These are phyloP conservation scores for Pycnomerus fuliginosus DNA, from an alignment of 2,888 invertebrate genomes.

Conservation along the genomic window DNA sequence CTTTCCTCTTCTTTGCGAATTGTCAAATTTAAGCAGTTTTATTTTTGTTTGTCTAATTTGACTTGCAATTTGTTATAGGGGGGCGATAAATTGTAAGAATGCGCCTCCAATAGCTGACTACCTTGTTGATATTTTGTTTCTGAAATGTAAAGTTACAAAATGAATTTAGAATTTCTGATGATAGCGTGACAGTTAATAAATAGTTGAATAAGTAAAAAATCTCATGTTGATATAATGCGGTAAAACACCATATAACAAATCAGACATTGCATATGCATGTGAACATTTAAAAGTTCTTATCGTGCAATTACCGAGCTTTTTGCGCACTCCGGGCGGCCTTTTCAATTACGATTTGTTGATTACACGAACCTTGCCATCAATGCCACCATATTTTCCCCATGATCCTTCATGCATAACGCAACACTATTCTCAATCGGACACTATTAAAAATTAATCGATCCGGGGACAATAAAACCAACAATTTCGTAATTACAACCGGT, in stretches of 20 bases:
- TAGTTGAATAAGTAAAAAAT: too few relatives aligned
- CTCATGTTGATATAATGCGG: too few relatives aligned
- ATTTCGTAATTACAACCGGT: slow-evolving; percentile 9
- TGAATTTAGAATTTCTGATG: too few relatives aligned
- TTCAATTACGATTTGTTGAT: slow-evolving; percentile 17
- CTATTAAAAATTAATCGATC: slow-evolving; percentile 14
- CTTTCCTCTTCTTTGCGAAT: too few relatives aligned
- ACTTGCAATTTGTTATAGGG: too few relatives aligned
- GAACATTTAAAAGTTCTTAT: slow-evolving; percentile 8
- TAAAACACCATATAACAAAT: slow-evolving; percentile 9
- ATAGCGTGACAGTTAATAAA: too few relatives aligned
- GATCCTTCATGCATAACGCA: slow-evolving; percentile 2
- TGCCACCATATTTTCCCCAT: slow-evolving; percentile 5
- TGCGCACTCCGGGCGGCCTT: slow-evolving; percentile 8
- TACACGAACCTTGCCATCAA: slow-evolving; percentile 15
- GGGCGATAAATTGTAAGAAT: too few relatives aligned
- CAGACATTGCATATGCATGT: slow-evolving; percentile 15
- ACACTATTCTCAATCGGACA: slow-evolving; percentile 8
- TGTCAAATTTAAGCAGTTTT: too few relatives aligned
- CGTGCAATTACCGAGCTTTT: slow-evolving; percentile 7
- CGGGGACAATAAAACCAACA: slow-evolving; percentile 12
- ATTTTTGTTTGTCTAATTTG: too few relatives aligned
- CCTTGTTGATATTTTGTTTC: too few relatives aligned
- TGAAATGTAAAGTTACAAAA: too few relatives aligned
- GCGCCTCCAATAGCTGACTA: too few relatives aligned